Evolutionary conservation across 1,140 invertebrate species (phyloP).

Genomic region (Trichogramma pretiosum): DNA sequence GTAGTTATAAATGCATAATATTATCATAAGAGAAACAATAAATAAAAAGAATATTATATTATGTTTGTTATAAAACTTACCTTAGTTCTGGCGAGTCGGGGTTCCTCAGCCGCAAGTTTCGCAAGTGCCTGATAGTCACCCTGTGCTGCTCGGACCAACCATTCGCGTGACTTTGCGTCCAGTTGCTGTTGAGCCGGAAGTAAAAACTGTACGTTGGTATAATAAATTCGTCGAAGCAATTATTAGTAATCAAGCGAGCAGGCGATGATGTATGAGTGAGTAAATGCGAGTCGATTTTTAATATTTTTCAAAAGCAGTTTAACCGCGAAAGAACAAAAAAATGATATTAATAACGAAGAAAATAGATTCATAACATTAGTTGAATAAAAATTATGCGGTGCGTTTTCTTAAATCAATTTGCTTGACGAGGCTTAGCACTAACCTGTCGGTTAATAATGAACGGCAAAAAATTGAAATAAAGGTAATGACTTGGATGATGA

Average conservation of each 20-base stretch:
- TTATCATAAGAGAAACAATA: too few relatives aligned
- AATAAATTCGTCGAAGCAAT: neutral
- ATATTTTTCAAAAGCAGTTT: too few relatives aligned
- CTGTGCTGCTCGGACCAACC: conserved; percentile 72
- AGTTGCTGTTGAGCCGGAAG: conserved; percentile 41
- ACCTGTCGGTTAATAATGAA: conserved; percentile 9
- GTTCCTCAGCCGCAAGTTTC: conserved; percentile 72
- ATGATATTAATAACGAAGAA: neutral
- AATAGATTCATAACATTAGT: conserved; percentile 6
- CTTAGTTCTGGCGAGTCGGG: conserved; percentile 70
- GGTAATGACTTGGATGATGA: conserved; percentile 13
- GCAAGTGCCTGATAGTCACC: conserved; percentile 74
- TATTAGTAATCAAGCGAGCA: too few relatives aligned
- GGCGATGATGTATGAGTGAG: too few relatives aligned
- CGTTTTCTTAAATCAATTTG: conserved; percentile 15
- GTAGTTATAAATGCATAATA: too few relatives aligned
- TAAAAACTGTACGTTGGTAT: neutral
- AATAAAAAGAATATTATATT: neutral
- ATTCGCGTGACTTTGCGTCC: conserved; percentile 67
- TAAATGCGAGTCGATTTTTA: too few relatives aligned
- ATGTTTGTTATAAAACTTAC: too few relatives aligned
- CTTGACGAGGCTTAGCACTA: conserved; percentile 4
- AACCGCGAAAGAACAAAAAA: neutral
- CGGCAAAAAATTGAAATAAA: conserved; percentile 15
- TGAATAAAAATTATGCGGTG: conserved; percentile 9